Conservation (phyloP, 2,113 vertebrate species). For the Aegotheles bennettii region DNA sequence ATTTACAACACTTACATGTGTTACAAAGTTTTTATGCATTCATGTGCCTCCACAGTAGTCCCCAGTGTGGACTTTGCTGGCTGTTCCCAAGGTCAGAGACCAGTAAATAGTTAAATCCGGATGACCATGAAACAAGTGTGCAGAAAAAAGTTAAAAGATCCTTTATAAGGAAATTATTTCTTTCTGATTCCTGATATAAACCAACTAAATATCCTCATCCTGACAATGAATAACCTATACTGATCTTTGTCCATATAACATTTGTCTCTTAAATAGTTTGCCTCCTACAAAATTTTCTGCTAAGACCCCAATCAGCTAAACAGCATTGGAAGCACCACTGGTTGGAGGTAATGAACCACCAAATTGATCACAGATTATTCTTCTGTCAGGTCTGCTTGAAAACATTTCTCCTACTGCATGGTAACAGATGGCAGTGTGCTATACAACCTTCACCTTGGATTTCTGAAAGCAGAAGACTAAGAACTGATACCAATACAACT, state of each 20-base stretch:
- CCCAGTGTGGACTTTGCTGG: neutral
- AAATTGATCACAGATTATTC: neutral
- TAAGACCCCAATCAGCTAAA: neutral
- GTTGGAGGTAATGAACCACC: neutral
- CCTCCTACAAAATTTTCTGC: neutral
- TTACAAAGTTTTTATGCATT: neutral
- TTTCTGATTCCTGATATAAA: neutral
- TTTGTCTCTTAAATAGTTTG: neutral
- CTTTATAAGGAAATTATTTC: neutral
- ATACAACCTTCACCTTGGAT: neutral
- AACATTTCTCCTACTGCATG: neutral
- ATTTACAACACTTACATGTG: neutral
- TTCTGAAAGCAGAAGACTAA: neutral
- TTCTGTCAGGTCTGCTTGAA: neutral
- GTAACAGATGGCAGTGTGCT: neutral
- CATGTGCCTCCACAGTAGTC: neutral
- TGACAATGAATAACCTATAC: neutral
- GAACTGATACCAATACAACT: neutral
- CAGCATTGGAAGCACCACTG: neutral
- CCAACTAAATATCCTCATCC: neutral
- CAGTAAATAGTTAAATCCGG: neutral
- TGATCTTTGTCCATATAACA: neutral
- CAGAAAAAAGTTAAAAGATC: neutral
- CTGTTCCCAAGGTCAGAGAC: neutral
- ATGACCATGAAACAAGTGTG: neutral